These are phyloP conservation scores for Phalacrocorax aristotelis DNA, from an alignment of 2,113 vertebrate genomes.

Conservation along the genomic window DNA sequence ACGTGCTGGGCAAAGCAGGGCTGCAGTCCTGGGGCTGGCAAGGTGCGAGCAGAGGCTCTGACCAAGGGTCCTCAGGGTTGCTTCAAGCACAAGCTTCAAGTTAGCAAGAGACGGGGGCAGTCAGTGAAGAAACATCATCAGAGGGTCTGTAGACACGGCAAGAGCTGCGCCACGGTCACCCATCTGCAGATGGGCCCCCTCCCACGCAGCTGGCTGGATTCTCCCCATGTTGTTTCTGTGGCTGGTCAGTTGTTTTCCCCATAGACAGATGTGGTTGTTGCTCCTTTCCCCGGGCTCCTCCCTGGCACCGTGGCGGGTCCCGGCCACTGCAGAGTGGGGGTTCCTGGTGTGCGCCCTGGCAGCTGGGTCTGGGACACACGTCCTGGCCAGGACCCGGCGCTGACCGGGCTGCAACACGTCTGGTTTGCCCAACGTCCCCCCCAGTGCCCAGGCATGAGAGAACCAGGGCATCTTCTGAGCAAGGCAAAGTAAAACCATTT, in stretches of 20 bases:
- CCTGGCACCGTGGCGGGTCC: background rate
- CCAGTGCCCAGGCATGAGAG: fast-evolving
- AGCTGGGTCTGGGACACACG: fast-evolving
- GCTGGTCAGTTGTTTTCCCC: background rate
- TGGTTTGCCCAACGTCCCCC: background rate
- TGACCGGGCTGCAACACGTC: fast-evolving
- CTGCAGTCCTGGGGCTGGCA: background rate
- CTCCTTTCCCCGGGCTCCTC: background rate
- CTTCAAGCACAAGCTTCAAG: background rate
- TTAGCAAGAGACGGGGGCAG: fast-evolving
- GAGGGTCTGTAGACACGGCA: background rate
- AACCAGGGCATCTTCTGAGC: background rate
- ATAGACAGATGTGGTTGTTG: fast-evolving
- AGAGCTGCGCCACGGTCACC: background rate
- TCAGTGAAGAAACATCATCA: fast-evolving
- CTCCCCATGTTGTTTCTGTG: background rate
- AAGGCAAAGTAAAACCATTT: background rate
- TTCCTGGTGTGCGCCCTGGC: fast-evolving
- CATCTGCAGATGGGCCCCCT: fast-evolving
- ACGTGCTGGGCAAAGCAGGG: fast-evolving
- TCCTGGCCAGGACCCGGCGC: background rate
- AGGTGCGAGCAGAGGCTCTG: background rate
- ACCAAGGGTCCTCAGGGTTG: fast-evolving
- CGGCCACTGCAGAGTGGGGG: fast-evolving
- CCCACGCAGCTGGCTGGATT: fast-evolving